Evolutionary conservation across 2,888 invertebrate genomes (phyloP).

Genomic region (Latheticus oryzae): DNA sequence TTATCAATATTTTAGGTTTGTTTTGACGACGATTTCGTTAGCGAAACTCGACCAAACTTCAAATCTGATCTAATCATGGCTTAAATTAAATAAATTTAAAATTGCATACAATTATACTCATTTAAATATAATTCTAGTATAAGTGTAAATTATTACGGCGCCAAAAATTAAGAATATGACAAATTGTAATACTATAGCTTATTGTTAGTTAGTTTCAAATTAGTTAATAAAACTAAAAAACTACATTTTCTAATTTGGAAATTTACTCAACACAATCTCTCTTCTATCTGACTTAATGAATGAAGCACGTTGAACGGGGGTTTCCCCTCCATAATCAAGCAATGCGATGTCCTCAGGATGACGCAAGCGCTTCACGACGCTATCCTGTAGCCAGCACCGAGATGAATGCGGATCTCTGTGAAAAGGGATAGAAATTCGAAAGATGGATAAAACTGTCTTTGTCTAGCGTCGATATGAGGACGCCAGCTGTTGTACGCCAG

Average conservation of each 20-base stretch:
- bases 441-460: constrained; percentile 18
- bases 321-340: constrained; percentile 16
- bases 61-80: constrained; percentile 37
- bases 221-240: too few species aligned
- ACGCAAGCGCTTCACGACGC: constrained; percentile 32
- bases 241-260: too few species aligned
- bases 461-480: constrained; percentile 29
- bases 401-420: constrained; percentile 26
- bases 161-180: too few species aligned
- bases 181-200: background rate
- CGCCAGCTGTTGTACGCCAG: constrained; percentile 29
- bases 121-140: too few species aligned
- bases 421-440: constrained; percentile 12
- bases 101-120: too few species aligned
- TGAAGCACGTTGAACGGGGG: constrained; percentile 21
- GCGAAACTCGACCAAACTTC: constrained; percentile 35
- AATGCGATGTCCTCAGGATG: constrained; percentile 20
- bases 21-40: constrained; percentile 52
- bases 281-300: constrained; percentile 25
- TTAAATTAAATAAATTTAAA: constrained; percentile 10
- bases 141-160: constrained; percentile 7
- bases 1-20: constrained; percentile 52
- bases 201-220: constrained; percentile 2
- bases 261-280: too few species aligned
- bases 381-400: constrained; percentile 13